phyloP scores from a whole-genome alignment of 1,140 invertebrate species.

The Penaeus japonicus region DNA sequence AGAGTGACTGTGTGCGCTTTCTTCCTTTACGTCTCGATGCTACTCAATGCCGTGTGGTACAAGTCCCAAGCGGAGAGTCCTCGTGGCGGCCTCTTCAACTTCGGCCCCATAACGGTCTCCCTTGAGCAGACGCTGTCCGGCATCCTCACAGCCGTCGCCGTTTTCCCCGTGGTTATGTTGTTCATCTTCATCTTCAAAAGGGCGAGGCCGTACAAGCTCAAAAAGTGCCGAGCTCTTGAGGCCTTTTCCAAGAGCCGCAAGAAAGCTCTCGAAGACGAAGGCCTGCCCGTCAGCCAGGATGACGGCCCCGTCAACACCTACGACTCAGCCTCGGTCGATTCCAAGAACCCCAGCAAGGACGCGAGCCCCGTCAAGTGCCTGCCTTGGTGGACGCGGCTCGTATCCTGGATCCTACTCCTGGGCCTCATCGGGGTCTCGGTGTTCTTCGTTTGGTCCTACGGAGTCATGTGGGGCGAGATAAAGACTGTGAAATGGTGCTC shows the following conservation, averaged over 20 bases:
- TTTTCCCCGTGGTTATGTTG: conserved; percentile 36
- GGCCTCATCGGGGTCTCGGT: conserved; percentile 63
- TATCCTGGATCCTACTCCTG: conserved; percentile 67
- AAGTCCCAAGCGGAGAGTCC: conserved; percentile 16
- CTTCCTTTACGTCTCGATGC: conserved; percentile 25
- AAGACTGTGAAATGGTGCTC: conserved; percentile 70
- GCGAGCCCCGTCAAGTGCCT: conserved; percentile 58
- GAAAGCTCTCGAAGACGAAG: not conserved
- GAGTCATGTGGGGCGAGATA: conserved; percentile 68
- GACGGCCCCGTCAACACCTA: not conserved
- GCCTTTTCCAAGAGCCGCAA: not conserved
- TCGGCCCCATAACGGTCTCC: conserved; percentile 33
- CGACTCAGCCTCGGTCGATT: not conserved
- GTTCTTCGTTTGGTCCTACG: conserved; percentile 69
- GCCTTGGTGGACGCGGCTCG: conserved; percentile 67
- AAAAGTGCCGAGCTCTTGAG: conserved; percentile 19
- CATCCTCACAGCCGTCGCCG: conserved; percentile 1
- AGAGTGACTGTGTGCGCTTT: not conserved
- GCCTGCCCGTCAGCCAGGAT: not conserved
- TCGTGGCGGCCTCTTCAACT: not conserved
- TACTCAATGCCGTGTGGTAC: conserved; percentile 30
- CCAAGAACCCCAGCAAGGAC: conserved; percentile 25
- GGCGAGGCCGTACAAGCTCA: conserved; percentile 39
- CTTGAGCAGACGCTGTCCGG: conserved; percentile 37
- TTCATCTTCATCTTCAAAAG: conserved; percentile 50